Conservation (phyloP, 1,140 invertebrate genomes). For the Myzus persicae region DNA sequence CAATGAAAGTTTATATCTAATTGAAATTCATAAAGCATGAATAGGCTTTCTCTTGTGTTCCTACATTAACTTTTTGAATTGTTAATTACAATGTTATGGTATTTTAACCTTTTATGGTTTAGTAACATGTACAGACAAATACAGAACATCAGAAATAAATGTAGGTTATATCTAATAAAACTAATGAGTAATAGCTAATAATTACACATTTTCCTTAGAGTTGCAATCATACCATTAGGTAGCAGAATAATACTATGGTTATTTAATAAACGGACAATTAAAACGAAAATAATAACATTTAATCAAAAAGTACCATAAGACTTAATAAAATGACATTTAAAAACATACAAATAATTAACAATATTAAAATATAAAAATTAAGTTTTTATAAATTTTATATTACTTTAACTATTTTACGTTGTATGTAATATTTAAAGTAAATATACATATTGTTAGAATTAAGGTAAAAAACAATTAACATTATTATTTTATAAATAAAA, state of each 20-base stretch:
- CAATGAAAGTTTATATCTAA: slow-evolving; percentile 32
- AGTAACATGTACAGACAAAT: slow-evolving; percentile 7
- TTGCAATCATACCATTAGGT: slow-evolving; percentile 10
- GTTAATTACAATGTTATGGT: slow-evolving; percentile 25
- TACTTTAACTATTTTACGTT: not conserved
- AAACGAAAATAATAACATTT: slow-evolving; percentile 44
- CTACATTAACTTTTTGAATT: slow-evolving; percentile 38
- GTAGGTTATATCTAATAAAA: slow-evolving; percentile 32
- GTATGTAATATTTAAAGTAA: not conserved
- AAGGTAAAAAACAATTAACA: slow-evolving; percentile 24
- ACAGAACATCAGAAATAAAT: slow-evolving; percentile 31
- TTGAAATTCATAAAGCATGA: slow-evolving; percentile 39
- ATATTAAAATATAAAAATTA: not conserved
- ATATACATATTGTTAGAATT: slow-evolving; percentile 38
- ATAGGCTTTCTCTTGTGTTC: slow-evolving; percentile 22
- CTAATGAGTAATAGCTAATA: not conserved
- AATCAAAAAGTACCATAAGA: slow-evolving; percentile 44
- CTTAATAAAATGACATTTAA: slow-evolving; percentile 24
- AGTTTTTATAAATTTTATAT: not conserved
- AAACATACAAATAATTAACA: slow-evolving; percentile 50
- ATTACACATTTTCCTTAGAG: not conserved
- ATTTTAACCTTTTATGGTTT: slow-evolving; percentile 38
- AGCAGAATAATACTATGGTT: not conserved
- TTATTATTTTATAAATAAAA: not conserved
- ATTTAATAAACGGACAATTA: slow-evolving; percentile 27